A percentile compares a stretch with the other conserved stretches of the same genome.
phyloP scores from a whole-genome alignment of 1,140 invertebrate species.

The Gryon sp. region DNA sequence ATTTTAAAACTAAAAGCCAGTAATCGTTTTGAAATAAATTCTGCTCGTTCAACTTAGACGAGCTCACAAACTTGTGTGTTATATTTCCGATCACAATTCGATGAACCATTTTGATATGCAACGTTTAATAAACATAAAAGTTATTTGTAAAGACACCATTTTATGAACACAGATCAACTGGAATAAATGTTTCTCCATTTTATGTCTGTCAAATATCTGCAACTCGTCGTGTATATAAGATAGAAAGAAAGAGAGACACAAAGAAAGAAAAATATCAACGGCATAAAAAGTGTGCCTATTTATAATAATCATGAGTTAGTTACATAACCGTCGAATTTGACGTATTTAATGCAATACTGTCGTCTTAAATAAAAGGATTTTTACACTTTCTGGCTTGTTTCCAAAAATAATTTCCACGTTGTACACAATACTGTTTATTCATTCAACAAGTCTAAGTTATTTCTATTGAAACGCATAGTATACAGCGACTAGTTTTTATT shows the following conservation, averaged over 20 bases:
- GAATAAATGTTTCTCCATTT: slow-evolving; percentile 25
- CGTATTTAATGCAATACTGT: slow-evolving; percentile 41
- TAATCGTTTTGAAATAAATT: slow-evolving; percentile 24
- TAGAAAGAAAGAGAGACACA: background rate
- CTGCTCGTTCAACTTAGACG: background rate
- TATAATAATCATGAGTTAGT: slow-evolving; percentile 36
- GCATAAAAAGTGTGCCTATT: slow-evolving; percentile 32
- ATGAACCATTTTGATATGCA: slow-evolving; percentile 49
- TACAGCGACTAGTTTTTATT: slow-evolving; percentile 47
- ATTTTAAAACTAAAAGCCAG: slow-evolving; percentile 7
- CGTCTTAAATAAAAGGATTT: slow-evolving; percentile 55
- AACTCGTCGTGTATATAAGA: background rate
- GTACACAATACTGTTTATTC: slow-evolving; percentile 59
- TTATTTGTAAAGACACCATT: slow-evolving; percentile 39
- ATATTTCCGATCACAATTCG: slow-evolving; percentile 39
- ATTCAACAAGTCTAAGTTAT: slow-evolving; percentile 56
- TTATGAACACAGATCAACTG: background rate
- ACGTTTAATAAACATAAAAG: slow-evolving; percentile 52
- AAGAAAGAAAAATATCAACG: background rate
- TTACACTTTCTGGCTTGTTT: slow-evolving; percentile 31
- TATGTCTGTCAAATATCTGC: background rate
- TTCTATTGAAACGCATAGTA: slow-evolving; percentile 55
- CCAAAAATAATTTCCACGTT: slow-evolving; percentile 58
- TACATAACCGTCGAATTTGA: slow-evolving; percentile 50
- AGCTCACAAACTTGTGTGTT: slow-evolving; percentile 4